Evolutionary conservation across 2,888 invertebrate species (phyloP), one percentile per base, ranked within the genome.

Genomic region (Cantharis rufa): DNA sequence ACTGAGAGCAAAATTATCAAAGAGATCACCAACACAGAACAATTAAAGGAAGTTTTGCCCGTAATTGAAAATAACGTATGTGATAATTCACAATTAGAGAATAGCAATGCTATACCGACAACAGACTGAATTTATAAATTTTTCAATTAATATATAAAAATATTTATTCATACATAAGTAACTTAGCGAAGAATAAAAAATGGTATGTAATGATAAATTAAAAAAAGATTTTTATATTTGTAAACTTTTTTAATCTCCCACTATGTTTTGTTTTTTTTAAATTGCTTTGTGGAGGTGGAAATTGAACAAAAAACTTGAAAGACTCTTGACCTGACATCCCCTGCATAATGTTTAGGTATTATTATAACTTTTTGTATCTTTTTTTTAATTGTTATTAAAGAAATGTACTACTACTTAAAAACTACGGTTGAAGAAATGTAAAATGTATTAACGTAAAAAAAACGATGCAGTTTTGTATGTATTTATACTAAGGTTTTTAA

Each of bases 1-100:
- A 73, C 78, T 15, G 77, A 79, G 74, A 82, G 80, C 74, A 81
- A 80, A 15, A 78, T 80, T 11, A 74, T 78, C 4, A 79, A 76
- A 11, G 72, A 79, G 70, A 71, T 80, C 15, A 77, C 73, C 28
- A 84, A 85, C 69, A 81, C 83, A 32, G 82, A 83, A 61, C 79
- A 86, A 48, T 72, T 87, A 27, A 88, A 88, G 82, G 88, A 89
- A 82, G 85, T 86, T 78, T 88, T 88, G 10, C 88, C 88, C 10
- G 70, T 88, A 71, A 85, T 86, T 81, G 87, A 86, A 81, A 87
- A 86, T 79, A 63, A 62, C 75, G 79, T 86, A 72, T 83, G 85
- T 63, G 88, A 87, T 78, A 85, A 84, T 79, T 81, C 84, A 68
- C 83, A 84, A 80, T 79, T 86, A 27, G 79, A 84, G 75, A 84